Evolutionary conservation across 2,888 invertebrate genomes (phyloP).

Genomic region (Tanypteryx hageni): DNA sequence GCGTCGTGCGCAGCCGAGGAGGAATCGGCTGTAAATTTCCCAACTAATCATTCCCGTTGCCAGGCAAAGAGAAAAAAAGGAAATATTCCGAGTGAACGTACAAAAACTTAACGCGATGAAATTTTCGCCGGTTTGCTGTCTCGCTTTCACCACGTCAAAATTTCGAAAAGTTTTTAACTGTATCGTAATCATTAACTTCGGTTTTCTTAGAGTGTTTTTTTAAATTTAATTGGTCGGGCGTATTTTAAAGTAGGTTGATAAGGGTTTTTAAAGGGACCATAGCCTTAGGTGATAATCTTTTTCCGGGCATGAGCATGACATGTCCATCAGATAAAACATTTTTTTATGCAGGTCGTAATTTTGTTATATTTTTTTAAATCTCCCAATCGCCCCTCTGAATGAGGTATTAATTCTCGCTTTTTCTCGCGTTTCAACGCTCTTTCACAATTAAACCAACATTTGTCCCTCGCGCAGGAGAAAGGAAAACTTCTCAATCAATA

Average conservation of each 20-base stretch:
- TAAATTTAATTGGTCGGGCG: too few relatives aligned
- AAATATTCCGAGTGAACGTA: not conserved
- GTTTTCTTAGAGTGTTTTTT: too few relatives aligned
- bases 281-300: too few relatives aligned
- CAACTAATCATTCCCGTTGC: not conserved
- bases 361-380: not conserved
- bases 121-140: not conserved
- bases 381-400: not conserved
- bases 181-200: too few relatives aligned
- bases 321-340: too few relatives aligned
- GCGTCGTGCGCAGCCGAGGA: not conserved
- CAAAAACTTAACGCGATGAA: not conserved
- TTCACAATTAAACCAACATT: not conserved
- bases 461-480: not conserved
- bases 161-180: too few relatives aligned
- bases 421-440: not conserved
- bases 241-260: too few relatives aligned
- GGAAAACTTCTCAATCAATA: not conserved
- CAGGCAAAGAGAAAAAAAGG: not conserved
- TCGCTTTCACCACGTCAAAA: too few relatives aligned
- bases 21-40: not conserved
- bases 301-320: too few relatives aligned
- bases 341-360: too few relatives aligned
- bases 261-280: too few relatives aligned
- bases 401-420: not conserved